phyloP scores from a whole-genome alignment of 2,797 vertebrate genomes.

The Gastrophryne carolinensis region DNA sequence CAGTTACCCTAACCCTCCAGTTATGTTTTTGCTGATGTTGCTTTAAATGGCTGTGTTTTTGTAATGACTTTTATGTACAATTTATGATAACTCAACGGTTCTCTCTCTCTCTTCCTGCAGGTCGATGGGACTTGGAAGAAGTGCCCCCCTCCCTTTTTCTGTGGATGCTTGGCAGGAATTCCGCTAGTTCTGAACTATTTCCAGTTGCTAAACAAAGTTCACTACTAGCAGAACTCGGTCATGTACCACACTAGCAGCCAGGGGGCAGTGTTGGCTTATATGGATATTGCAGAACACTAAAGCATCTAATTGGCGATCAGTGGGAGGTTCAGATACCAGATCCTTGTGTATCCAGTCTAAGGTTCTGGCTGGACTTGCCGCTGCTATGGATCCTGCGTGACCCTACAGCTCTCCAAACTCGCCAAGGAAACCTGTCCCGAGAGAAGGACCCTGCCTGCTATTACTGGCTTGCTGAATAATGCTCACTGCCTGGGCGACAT shows the following conservation, averaged over 20 bases:
- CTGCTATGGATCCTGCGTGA: conserved; percentile 26
- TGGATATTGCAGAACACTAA: not conserved
- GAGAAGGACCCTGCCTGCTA: no score
- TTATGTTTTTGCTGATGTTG: no score
- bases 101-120: not conserved
- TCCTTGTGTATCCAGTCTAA: conserved; percentile 50
- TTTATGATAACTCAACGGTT: not conserved
- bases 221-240: conserved; percentile 82
- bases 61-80: not conserved
- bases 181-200: conserved; percentile 71
- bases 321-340: conserved; percentile 46
- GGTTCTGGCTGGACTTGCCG: conserved; percentile 48
- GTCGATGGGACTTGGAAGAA: not conserved
- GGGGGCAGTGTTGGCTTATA: conserved; percentile 8
- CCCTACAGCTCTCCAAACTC: no score
- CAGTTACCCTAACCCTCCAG: no score
- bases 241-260: conserved; percentile 63
- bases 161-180: conserved; percentile 75
- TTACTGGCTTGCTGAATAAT: no score
- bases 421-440: no score
- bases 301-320: conserved; percentile 11
- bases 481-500: no score
- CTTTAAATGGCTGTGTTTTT: no score
- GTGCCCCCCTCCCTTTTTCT: conserved; percentile 18
- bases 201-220: conserved; percentile 78